Conservation (phyloP, 92 coral and sea anemone species). For the Paramuricea clavata region DNA sequence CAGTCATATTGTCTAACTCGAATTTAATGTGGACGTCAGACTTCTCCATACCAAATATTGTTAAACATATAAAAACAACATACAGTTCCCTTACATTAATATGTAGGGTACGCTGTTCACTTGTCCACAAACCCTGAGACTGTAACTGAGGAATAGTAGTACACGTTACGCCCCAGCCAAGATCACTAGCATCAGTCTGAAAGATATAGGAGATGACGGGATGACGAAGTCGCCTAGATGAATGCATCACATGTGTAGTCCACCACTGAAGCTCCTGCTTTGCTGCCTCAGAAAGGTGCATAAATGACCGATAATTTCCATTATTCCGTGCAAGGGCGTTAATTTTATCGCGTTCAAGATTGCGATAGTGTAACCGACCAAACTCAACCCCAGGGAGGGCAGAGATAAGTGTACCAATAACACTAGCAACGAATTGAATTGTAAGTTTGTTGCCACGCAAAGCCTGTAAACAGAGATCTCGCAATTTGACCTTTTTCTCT, state of each 20-base stretch:
- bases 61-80: too few species aligned
- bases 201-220: slow-evolving; percentile 43
- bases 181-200: slow-evolving; percentile 67
- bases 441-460: background rate
- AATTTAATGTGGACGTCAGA: too few species aligned
- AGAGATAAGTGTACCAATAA: slow-evolving; percentile 58
- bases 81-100: too few species aligned
- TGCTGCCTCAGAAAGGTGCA: slow-evolving; percentile 45
- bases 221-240: slow-evolving; percentile 49
- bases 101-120: slow-evolving; percentile 43
- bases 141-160: slow-evolving; percentile 45
- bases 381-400: slow-evolving; percentile 66
- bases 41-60: too few species aligned
- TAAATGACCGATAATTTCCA: slow-evolving; percentile 44
- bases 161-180: slow-evolving; percentile 67
- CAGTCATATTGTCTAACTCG: too few species aligned
- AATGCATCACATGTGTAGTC: slow-evolving; percentile 39
- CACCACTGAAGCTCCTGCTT: slow-evolving; percentile 55
- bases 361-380: slow-evolving; percentile 62
- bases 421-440: background rate
- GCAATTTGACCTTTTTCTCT: background rate
- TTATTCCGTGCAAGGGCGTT: slow-evolving; percentile 27
- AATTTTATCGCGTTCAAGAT: slow-evolving; percentile 56
- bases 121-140: slow-evolving; percentile 50
- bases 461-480: background rate